Conservation (phyloP, 2,888 invertebrate species). For the Osmoderma eremita region DNA sequence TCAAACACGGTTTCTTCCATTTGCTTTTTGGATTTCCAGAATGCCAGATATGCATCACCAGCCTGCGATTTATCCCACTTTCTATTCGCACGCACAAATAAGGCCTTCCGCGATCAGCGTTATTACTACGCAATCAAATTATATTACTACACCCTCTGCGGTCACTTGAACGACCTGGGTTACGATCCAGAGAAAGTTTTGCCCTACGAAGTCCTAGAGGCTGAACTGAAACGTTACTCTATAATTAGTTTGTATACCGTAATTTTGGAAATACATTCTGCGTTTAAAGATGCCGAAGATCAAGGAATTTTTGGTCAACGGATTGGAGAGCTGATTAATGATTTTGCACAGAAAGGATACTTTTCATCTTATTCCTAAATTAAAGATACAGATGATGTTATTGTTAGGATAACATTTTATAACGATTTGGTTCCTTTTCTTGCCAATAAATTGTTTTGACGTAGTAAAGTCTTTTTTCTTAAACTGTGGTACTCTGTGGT, state of each 20-base stretch:
- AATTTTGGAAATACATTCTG: constrained; percentile 43
- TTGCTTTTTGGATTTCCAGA: constrained; percentile 54
- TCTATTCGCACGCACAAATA: constrained; percentile 54
- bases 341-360: neutral
- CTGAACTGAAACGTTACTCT: constrained; percentile 52
- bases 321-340: neutral
- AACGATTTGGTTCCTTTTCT: no score
- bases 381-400: no score
- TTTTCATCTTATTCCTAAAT: no score
- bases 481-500: no score
- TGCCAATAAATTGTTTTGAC: no score
- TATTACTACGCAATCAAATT: constrained; percentile 52
- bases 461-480: no score
- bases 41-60: constrained; percentile 50
- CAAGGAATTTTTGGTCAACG: no score
- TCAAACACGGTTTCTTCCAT: constrained; percentile 46
- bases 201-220: constrained; percentile 49
- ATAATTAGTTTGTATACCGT: constrained; percentile 48
- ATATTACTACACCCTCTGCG: constrained; percentile 54
- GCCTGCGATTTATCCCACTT: constrained; percentile 55
- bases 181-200: constrained; percentile 51
- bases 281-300: constrained; percentile 48
- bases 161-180: constrained; percentile 48
- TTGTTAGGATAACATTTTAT: no score
- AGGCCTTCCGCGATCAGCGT: constrained; percentile 50